Conservation (phyloP, 2,888 invertebrate species). For the Prenolepis imparis region DNA sequence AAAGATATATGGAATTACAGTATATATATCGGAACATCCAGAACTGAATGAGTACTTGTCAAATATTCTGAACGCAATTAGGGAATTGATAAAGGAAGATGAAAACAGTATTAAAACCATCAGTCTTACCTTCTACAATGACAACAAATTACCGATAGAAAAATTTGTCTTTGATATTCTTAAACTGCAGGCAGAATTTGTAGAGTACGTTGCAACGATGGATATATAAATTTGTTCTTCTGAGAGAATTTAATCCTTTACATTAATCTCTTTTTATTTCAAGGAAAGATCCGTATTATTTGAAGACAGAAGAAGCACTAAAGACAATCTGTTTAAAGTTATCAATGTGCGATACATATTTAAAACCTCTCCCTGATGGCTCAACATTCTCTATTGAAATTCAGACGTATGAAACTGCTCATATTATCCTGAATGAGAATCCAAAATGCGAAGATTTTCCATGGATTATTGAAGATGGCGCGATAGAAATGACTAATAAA, state of each 20-base stretch:
- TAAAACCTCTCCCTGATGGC: slow-evolving; percentile 87
- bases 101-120: slow-evolving; percentile 87
- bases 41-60: slow-evolving; percentile 88
- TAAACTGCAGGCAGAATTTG: slow-evolving; percentile 72
- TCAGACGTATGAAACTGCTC: slow-evolving; percentile 88
- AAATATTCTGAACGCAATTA: slow-evolving; percentile 78
- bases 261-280: slow-evolving; percentile 47
- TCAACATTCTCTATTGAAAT: slow-evolving; percentile 89
- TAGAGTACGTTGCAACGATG: slow-evolving; percentile 77
- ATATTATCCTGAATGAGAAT: slow-evolving; percentile 87
- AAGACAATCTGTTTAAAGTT: slow-evolving; percentile 89
- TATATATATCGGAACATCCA: slow-evolving; percentile 89
- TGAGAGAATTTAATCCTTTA: slow-evolving; percentile 25
- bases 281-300: slow-evolving; percentile 88
- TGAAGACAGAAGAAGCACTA: slow-evolving; percentile 89
- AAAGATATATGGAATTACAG: slow-evolving; percentile 89
- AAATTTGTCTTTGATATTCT: slow-evolving; percentile 87
- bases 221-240: not conserved
- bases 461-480: slow-evolving; percentile 85
- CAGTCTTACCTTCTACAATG: slow-evolving; percentile 87
- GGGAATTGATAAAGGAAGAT: slow-evolving; percentile 86
- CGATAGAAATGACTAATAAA: slow-evolving; percentile 75
- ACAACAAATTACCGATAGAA: slow-evolving; percentile 85
- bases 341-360: slow-evolving; percentile 86
- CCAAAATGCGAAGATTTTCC: slow-evolving; percentile 87